A percentile compares a stretch with the other conserved stretches of the same genome.
Evolutionary conservation across 2,113 vertebrate species (phyloP).

Genomic region (Mellivora capensis): DNA sequence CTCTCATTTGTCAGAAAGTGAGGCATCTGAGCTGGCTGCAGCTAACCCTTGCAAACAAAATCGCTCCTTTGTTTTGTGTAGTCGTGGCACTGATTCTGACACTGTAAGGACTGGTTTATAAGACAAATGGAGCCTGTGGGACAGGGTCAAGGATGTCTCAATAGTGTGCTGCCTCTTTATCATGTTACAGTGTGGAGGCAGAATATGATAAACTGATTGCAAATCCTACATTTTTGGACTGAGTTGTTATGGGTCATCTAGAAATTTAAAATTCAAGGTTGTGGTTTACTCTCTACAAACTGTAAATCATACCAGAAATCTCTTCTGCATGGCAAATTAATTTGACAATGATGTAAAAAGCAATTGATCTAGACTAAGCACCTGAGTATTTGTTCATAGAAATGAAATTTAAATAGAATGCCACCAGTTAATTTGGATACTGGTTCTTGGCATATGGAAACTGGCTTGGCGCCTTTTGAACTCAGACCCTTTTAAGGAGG

Average conservation of each 20-base stretch:
- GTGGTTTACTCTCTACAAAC: constrained; percentile 21
- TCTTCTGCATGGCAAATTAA: constrained; percentile 19
- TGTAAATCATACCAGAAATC: constrained; percentile 11
- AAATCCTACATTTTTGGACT: constrained; percentile 18
- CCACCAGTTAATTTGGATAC: neutral
- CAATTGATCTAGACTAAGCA: neutral
- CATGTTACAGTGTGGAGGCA: neutral
- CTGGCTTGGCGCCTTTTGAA: constrained; percentile 21
- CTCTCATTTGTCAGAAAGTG: constrained; percentile 68
- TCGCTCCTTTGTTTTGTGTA: constrained; percentile 10
- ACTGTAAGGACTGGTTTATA: constrained; percentile 50
- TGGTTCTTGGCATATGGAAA: constrained; percentile 20
- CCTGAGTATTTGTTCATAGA: constrained; percentile 29
- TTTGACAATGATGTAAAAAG: constrained; percentile 41
- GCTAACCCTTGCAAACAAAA: constrained; percentile 30
- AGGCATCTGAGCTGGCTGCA: constrained; percentile 42
- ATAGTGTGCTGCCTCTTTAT: neutral
- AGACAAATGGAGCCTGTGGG: constrained; percentile 9
- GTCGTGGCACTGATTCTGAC: constrained; percentile 32
- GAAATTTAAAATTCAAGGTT: constrained; percentile 47
- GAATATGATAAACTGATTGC: neutral
- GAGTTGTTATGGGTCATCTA: neutral
- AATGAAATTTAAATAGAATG: constrained; percentile 20
- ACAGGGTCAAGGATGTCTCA: neutral
- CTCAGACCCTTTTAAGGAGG: neutral